These are phyloP conservation scores for Guaruba guarouba DNA, from an alignment of 2,113 vertebrate species.

Conservation along the genomic window DNA sequence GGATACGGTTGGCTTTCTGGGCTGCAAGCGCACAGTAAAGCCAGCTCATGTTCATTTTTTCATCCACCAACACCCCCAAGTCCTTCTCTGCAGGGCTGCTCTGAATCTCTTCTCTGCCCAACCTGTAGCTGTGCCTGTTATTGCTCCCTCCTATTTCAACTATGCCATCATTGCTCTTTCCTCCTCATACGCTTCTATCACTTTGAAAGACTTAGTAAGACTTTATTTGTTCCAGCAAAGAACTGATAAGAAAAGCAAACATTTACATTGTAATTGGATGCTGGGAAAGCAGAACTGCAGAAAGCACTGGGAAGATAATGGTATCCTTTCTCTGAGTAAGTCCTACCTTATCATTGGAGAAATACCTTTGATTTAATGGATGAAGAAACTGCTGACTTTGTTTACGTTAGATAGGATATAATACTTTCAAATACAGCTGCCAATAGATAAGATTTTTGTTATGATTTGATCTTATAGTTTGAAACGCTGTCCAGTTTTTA, in stretches of 20 bases:
- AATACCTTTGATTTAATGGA: not conserved
- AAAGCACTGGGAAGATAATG: not conserved
- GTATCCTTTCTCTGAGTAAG: not conserved
- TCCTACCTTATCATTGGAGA: not conserved
- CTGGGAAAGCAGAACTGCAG: constrained; percentile 8
- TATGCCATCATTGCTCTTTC: not conserved
- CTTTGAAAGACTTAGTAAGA: not conserved
- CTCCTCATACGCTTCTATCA: not conserved
- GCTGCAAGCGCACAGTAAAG: too few species aligned
- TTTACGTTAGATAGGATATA: not conserved
- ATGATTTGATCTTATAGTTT: not conserved
- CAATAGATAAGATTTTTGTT: not conserved
- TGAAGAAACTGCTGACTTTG: not conserved
- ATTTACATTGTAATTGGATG: not conserved
- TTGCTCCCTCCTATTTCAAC: not conserved
- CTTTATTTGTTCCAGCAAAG: not conserved
- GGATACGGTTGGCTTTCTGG: too few species aligned
- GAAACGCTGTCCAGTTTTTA: constrained; percentile 29
- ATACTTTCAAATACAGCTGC: not conserved
- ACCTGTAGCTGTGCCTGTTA: too few species aligned
- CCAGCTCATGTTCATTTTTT: too few species aligned
- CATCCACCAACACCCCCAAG: too few species aligned
- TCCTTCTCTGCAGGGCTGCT: too few species aligned
- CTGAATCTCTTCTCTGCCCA: too few species aligned
- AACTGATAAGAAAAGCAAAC: constrained; percentile 18